A percentile compares a stretch with the other conserved stretches of the same genome.
Conservation (phyloP, 1,140 invertebrate species). For the Ceratitis capitata region DNA sequence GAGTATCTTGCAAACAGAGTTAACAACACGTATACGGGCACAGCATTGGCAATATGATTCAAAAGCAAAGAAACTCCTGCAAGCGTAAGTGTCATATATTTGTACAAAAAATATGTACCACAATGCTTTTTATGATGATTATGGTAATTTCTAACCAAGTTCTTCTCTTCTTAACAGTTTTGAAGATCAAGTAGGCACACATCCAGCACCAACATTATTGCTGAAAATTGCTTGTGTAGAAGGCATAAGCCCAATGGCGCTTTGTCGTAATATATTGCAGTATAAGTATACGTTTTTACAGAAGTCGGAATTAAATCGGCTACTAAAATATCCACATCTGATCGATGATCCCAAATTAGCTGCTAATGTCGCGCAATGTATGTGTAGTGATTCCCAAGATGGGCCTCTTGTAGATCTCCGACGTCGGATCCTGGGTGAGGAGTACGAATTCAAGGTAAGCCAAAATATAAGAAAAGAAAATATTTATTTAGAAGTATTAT, state of each 20-base stretch:
- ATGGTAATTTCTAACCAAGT: background rate
- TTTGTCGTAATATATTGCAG: slow-evolving; percentile 75
- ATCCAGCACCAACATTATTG: slow-evolving; percentile 63
- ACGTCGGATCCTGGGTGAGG: slow-evolving; percentile 77
- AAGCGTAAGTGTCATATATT: slow-evolving; percentile 47
- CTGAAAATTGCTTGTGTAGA: slow-evolving; percentile 69
- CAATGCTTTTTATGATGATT: too few species aligned
- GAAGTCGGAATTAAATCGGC: slow-evolving; percentile 67
- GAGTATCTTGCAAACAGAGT: slow-evolving; percentile 67
- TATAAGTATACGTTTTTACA: slow-evolving; percentile 66
- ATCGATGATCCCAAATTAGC: slow-evolving; percentile 75
- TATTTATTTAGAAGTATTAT: too few species aligned
- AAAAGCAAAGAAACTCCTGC: slow-evolving; percentile 50
- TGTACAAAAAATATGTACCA: background rate
- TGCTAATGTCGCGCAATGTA: slow-evolving; percentile 72
- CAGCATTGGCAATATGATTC: slow-evolving; percentile 65
- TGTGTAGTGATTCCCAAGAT: slow-evolving; percentile 76
- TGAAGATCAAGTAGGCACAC: slow-evolving; percentile 42
- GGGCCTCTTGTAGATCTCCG: slow-evolving; percentile 77
- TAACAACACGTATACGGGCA: slow-evolving; percentile 59
- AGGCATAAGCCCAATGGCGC: slow-evolving; percentile 71
- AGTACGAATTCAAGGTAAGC: slow-evolving; percentile 74
- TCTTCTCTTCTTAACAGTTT: slow-evolving; percentile 45
- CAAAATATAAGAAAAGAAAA: background rate
- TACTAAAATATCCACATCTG: slow-evolving; percentile 74